phyloP scores from a whole-genome alignment of 2,113 vertebrate genomes.

The Cettia cetti region DNA sequence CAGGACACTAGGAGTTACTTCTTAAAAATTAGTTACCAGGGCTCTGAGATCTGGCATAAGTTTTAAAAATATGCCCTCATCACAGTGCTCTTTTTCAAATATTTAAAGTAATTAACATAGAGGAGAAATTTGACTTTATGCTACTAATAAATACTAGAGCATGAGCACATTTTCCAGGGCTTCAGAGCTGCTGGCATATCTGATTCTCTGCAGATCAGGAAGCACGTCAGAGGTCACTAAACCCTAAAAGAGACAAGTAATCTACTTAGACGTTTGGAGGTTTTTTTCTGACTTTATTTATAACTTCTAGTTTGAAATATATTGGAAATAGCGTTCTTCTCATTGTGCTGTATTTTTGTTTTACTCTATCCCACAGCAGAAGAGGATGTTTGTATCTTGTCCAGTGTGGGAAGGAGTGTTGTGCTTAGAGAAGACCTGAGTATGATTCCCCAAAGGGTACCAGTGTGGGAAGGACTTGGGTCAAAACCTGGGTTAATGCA shows the following conservation, averaged over 20 bases:
- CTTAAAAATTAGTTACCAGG: neutral
- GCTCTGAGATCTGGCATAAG: neutral
- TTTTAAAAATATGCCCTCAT: neutral
- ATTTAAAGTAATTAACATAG: neutral
- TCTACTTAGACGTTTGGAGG: neutral
- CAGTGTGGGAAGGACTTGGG: neutral
- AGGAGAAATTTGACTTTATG: neutral
- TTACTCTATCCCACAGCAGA: neutral
- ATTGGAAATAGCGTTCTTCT: neutral
- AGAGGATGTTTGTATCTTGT: neutral
- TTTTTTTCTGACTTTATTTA: constrained; percentile 19
- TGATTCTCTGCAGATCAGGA: neutral
- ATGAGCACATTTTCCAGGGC: neutral
- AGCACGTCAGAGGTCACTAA: neutral
- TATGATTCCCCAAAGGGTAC: neutral
- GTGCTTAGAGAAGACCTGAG: neutral
- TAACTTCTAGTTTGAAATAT: neutral
- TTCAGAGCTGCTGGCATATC: neutral
- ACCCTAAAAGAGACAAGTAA: constrained; percentile 10
- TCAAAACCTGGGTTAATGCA: neutral
- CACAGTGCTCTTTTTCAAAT: neutral
- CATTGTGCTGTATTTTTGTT: neutral
- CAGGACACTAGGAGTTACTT: neutral
- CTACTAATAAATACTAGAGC: neutral
- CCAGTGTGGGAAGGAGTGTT: neutral